A percentile compares a stretch with the other conserved stretches of the same genome.
phyloP scores from a whole-genome alignment of 2,113 vertebrate species.

The Poeciliopsis retropinna region DNA sequence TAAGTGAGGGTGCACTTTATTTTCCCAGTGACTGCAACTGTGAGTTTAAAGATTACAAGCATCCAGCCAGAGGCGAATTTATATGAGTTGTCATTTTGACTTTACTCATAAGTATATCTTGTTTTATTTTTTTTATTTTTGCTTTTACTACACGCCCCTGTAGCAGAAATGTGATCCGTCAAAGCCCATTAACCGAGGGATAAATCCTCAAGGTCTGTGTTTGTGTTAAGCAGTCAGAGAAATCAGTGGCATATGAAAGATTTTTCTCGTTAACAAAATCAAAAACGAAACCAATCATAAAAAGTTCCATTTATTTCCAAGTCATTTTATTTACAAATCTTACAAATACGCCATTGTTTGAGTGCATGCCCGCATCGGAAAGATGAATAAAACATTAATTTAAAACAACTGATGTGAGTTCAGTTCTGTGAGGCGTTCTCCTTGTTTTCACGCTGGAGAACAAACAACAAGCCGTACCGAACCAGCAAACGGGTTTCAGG shows the following conservation, averaged over 20 bases:
- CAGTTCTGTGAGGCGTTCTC: slow-evolving; percentile 42
- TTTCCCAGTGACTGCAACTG: not conserved
- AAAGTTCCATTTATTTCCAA: slow-evolving; percentile 73
- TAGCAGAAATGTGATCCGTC: not conserved
- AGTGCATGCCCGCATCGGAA: slow-evolving; percentile 13
- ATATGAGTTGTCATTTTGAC: not conserved
- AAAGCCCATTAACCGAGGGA: slow-evolving; percentile 26
- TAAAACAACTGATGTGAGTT: slow-evolving; percentile 49
- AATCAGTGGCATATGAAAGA: slow-evolving; percentile 8
- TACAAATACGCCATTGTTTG: slow-evolving; percentile 55
- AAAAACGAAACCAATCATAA: slow-evolving; percentile 43
- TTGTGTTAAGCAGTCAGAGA: slow-evolving; percentile 20
- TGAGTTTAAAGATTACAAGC: not conserved
- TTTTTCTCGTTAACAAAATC: not conserved
- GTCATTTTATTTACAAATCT: slow-evolving; percentile 66
- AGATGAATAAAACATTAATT: slow-evolving; percentile 62
- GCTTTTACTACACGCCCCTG: not conserved
- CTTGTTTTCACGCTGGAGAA: slow-evolving; percentile 39
- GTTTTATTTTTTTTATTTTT: not conserved
- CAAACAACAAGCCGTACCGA: slow-evolving; percentile 42
- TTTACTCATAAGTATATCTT: not conserved
- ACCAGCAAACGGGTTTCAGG: slow-evolving; percentile 60
- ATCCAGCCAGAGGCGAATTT: not conserved
- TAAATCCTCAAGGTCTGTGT: slow-evolving; percentile 9
- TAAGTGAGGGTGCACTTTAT: not conserved